Conservation (phyloP, 2,797 vertebrate species). For the Manis javanica region DNA sequence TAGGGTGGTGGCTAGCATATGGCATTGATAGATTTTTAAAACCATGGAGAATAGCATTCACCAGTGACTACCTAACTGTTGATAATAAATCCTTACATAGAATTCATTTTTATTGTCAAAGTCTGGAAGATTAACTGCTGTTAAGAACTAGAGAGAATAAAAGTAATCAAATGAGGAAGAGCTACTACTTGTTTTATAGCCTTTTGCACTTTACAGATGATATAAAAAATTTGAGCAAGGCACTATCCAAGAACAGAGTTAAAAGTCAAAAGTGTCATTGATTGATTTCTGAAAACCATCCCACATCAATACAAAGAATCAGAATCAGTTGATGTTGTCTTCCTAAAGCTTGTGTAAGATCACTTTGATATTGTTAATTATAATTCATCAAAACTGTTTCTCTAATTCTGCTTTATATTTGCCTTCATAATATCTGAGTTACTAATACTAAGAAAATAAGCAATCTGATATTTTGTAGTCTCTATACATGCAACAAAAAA, state of each 20-base stretch:
- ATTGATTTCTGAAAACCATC: slow-evolving; percentile 43
- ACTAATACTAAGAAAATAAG: not conserved
- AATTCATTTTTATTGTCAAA: slow-evolving; percentile 68
- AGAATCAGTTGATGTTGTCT: not conserved
- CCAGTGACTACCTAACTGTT: slow-evolving; percentile 16
- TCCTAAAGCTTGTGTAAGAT: not conserved
- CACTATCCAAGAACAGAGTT: slow-evolving; percentile 20
- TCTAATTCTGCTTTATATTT: not conserved
- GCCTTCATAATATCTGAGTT: not conserved
- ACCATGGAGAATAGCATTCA: slow-evolving; percentile 36
- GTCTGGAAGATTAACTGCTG: slow-evolving; percentile 47
- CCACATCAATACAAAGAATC: not conserved
- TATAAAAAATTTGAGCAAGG: slow-evolving; percentile 55
- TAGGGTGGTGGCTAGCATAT: not conserved
- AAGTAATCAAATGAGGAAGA: slow-evolving; percentile 58
- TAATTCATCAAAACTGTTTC: not conserved
- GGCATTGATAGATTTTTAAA: slow-evolving; percentile 52
- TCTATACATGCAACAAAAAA: not conserved
- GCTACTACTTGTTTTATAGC: slow-evolving; percentile 58
- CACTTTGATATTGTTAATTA: not conserved
- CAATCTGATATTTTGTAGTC: not conserved
- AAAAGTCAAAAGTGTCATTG: slow-evolving; percentile 60
- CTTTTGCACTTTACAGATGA: slow-evolving; percentile 7
- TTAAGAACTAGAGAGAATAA: slow-evolving; percentile 62
- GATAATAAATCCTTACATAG: slow-evolving; percentile 61